These are phyloP conservation scores for Meteorus colon DNA, from an alignment of 2,888 invertebrate species.

Conservation along the genomic window DNA sequence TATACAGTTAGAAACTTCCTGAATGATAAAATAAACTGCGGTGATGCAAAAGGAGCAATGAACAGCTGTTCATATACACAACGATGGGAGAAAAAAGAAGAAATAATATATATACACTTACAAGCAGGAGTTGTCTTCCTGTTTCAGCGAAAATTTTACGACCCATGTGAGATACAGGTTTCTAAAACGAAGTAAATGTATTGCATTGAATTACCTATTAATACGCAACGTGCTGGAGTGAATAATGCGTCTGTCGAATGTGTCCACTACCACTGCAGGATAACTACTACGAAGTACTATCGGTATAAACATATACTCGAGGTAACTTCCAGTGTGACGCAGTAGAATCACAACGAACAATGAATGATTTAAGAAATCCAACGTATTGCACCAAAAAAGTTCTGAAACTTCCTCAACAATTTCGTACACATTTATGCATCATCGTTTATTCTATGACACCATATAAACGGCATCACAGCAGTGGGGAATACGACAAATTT, in stretches of 20 bases:
- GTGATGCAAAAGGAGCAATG: slow-evolving; percentile 6
- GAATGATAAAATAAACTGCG: slow-evolving; percentile 1
- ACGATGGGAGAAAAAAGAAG: background rate
- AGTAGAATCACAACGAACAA: background rate
- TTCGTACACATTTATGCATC: background rate
- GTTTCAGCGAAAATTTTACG: background rate
- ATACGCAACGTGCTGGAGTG: background rate
- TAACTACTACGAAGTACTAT: background rate
- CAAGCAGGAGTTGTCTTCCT: too few species aligned
- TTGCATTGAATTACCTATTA: background rate
- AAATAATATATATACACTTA: background rate
- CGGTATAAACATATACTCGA: background rate
- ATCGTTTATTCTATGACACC: background rate
- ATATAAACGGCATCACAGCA: background rate
- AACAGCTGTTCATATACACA: background rate
- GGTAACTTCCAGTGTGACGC: background rate
- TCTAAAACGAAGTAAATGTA: background rate
- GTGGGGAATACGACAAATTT: slow-evolving; percentile 6
- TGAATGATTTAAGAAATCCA: background rate
- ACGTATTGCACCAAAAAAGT: slow-evolving; percentile 1
- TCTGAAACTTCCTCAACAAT: background rate
- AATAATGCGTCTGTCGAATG: background rate
- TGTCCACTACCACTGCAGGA: background rate
- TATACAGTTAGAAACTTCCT: slow-evolving; percentile 4
- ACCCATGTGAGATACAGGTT: background rate